A percentile compares a stretch with the other conserved stretches of the same genome.
Evolutionary conservation across 2,797 vertebrate genomes (phyloP).

Genomic region (Cichlasoma orientale): DNA sequence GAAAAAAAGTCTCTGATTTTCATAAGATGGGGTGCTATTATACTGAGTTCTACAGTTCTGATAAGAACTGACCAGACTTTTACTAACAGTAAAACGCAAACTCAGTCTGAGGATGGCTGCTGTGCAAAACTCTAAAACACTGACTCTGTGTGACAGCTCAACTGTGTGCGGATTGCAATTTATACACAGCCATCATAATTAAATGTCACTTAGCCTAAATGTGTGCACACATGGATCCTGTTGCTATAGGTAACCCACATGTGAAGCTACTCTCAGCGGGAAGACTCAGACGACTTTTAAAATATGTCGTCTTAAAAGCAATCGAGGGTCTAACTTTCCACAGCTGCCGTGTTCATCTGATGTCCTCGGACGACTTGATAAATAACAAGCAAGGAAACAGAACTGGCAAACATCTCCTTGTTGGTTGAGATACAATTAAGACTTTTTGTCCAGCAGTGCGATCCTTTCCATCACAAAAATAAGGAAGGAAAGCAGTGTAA

Average conservation of each 20-base stretch:
- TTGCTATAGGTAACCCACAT: not conserved
- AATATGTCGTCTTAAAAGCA: not conserved
- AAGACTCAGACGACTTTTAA: not conserved
- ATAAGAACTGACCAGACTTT: not conserved
- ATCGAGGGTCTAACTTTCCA: not conserved
- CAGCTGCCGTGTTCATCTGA: not conserved
- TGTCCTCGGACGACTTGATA: not conserved
- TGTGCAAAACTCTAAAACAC: not conserved
- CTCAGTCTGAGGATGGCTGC: not conserved
- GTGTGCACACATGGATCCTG: not conserved
- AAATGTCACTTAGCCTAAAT: not conserved
- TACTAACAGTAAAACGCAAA: not conserved
- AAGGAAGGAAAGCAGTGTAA: slow-evolving; percentile 4
- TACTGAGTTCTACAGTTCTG: not conserved
- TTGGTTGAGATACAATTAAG: not conserved
- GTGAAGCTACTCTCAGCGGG: not conserved
- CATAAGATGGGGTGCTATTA: not conserved
- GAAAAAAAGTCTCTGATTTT: not conserved
- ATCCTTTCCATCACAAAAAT: not conserved
- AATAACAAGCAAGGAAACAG: not conserved
- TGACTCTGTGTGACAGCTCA: not conserved
- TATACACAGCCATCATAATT: not conserved
- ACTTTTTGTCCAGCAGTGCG: not conserved
- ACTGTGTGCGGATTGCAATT: not conserved
- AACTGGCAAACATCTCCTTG: not conserved